Base-by-base conservation (phyloP, 35 echinoderm and acorn worm species). In the Stichopus chloronotus region DNA sequence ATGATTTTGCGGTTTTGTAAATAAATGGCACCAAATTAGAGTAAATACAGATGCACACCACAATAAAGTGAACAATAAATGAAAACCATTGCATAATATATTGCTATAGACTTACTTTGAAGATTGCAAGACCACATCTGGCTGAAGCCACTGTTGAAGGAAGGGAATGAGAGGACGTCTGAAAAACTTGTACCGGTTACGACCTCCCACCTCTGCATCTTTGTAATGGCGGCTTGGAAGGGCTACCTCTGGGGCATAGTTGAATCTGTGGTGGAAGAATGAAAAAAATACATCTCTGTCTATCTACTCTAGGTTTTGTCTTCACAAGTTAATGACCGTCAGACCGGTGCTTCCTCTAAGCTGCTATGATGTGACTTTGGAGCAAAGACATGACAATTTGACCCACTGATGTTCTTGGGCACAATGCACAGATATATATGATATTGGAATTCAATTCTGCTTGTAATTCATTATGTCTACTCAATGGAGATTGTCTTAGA, bases 141-240 rank as follows among this genome's bases (percentile, higher is more conserved):
- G 97, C 21, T 95, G 97, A 21, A 98, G 95, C 87, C 87, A 89
- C 58, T 98, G 97, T 56, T 98, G 97, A 2, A 98, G 93, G 63
- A 98, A 98, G 11, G 97, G 97, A 59, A 98, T 98, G 79, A 98
- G 96, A 55, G 97, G 97, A 30, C 97, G 93, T 55, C 97, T 91
- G 92, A 98, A 98, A 80, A 92, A 98, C 92, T 93, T 93, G 92
- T 98, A 98, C 25, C 97, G 85, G 84, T 96, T 96, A 53, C 85
- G 93, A 24, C 97, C 97, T 53, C 85, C 86, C 20, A 98, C 97
- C 63, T 96, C 53, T 52, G 93, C 72, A 81, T 98, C 19, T 54
- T 58, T 43, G 77, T 91, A 59, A 9, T 78, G 79, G 19, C 72
- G 84, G 53, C 84, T 43, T n/a, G 97, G 97, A 9, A 98, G 55